These are phyloP conservation scores for Bos indicus DNA, from an alignment of 2,113 vertebrate genomes.

Conservation along the genomic window DNA sequence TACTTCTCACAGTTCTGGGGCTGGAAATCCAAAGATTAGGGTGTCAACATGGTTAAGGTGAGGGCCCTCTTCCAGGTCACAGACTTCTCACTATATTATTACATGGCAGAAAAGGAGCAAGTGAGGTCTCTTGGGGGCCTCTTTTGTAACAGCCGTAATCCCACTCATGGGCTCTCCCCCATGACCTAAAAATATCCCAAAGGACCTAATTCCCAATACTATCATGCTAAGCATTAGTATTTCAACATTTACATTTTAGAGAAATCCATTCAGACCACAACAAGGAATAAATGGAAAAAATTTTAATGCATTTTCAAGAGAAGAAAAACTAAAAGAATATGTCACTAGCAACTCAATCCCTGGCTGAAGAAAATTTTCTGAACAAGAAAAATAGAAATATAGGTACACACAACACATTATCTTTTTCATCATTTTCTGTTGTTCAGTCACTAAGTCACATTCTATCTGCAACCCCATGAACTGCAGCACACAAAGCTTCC, in stretches of 20 bases:
- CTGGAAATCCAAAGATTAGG: background rate
- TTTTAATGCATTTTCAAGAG: background rate
- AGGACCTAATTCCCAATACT: background rate
- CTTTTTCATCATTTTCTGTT: background rate
- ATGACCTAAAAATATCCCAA: background rate
- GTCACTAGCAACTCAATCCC: background rate
- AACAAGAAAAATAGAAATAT: background rate
- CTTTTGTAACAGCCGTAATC: background rate
- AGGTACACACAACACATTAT: background rate
- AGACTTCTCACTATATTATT: background rate
- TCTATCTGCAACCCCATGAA: background rate
- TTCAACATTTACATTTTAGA: background rate
- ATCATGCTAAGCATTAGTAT: background rate
- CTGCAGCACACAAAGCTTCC: background rate
- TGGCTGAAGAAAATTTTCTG: background rate
- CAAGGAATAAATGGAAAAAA: background rate
- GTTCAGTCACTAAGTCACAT: background rate
- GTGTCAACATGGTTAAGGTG: background rate
- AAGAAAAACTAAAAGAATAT: background rate
- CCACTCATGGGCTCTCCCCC: background rate
- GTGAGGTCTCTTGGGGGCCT: background rate
- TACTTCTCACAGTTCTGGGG: background rate
- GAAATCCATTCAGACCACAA: background rate
- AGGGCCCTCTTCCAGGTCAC: background rate
- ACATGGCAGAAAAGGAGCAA: background rate